Conservation (phyloP, 1,140 invertebrate genomes). For the Drosophila bifasciata region DNA sequence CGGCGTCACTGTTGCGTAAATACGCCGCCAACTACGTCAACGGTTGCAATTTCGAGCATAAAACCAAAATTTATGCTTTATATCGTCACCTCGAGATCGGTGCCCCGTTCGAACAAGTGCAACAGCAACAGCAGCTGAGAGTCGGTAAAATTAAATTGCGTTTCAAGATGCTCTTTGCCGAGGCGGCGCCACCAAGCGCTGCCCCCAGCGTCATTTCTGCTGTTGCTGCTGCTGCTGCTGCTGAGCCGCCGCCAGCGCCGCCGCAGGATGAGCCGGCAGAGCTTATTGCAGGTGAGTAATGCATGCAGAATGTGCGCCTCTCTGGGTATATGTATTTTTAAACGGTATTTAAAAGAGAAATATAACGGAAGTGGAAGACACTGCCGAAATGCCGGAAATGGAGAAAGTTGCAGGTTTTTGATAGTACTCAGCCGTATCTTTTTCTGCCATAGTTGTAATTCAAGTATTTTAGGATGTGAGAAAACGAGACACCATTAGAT, state of each 20-base stretch:
- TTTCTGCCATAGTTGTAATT: too few relatives aligned
- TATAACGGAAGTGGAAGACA: too few relatives aligned
- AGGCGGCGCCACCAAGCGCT: conserved; percentile 45
- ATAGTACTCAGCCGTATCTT: too few relatives aligned
- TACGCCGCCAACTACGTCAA: conserved; percentile 64
- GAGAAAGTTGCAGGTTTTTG: too few relatives aligned
- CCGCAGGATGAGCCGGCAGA: conserved; percentile 61
- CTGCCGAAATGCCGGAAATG: too few relatives aligned
- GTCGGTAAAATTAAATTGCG: conserved; percentile 63
- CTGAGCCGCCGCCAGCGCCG: conserved; percentile 29
- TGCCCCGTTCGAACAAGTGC: conserved; percentile 78
- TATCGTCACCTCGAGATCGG: conserved; percentile 77
- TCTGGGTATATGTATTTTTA: too few relatives aligned
- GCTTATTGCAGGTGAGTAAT: conserved; percentile 61
- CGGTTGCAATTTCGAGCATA: conserved; percentile 76
- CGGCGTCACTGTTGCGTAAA: conserved; percentile 52
- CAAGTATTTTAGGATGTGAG: too few relatives aligned
- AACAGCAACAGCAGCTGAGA: conserved; percentile 81
- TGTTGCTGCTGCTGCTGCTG: conserved; percentile 24
- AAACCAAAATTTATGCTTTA: conserved; percentile 83
- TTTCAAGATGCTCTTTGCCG: conserved; percentile 73
- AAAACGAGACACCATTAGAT: too few relatives aligned
- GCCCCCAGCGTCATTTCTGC: conserved; percentile 29
- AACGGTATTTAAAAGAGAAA: too few relatives aligned
- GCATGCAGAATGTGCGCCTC: too few relatives aligned